These are phyloP conservation scores for Dicentrarchus labrax DNA, from an alignment of 2,113 vertebrate genomes.

Conservation along the genomic window DNA sequence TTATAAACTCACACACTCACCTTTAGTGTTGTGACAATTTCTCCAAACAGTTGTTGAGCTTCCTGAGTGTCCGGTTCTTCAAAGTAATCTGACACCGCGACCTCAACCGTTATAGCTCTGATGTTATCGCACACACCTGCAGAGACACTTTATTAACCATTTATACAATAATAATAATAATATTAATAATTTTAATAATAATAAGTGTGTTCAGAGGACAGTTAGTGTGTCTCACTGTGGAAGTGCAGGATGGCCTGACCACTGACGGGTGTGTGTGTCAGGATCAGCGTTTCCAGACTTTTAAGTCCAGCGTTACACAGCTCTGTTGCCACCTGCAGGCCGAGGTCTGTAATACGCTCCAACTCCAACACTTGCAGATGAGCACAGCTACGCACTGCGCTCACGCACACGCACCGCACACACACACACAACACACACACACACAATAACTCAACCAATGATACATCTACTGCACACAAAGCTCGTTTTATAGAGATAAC, in stretches of 20 bases:
- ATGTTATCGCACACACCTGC: constrained; percentile 90
- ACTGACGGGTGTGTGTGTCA: constrained; percentile 91
- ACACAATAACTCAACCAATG: neutral
- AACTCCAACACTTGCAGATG: constrained; percentile 91
- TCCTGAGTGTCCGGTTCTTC: constrained; percentile 91
- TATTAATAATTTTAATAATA: too few species aligned
- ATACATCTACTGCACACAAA: too few species aligned
- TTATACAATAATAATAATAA: rapidly evolving
- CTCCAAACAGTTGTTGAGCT: constrained; percentile 91
- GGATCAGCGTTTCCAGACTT: constrained; percentile 89
- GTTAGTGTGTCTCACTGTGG: constrained; percentile 87
- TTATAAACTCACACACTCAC: constrained; percentile 69
- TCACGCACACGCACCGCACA: constrained; percentile 24
- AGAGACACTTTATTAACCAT: neutral
- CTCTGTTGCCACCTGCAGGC: constrained; percentile 91
- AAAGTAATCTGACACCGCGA: constrained; percentile 91
- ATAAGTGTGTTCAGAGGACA: too few species aligned
- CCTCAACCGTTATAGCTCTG: constrained; percentile 89
- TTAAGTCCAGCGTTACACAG: constrained; percentile 90
- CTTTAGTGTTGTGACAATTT: constrained; percentile 93
- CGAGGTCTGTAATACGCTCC: constrained; percentile 90
- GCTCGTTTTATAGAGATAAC: too few species aligned
- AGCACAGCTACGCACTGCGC: constrained; percentile 91
- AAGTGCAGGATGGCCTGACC: constrained; percentile 94
- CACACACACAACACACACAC: neutral